Evolutionary conservation across 1,140 invertebrate genomes (phyloP), one percentile per base, ranked within the genome.

Genomic region (Laupala kohalensis): DNA sequence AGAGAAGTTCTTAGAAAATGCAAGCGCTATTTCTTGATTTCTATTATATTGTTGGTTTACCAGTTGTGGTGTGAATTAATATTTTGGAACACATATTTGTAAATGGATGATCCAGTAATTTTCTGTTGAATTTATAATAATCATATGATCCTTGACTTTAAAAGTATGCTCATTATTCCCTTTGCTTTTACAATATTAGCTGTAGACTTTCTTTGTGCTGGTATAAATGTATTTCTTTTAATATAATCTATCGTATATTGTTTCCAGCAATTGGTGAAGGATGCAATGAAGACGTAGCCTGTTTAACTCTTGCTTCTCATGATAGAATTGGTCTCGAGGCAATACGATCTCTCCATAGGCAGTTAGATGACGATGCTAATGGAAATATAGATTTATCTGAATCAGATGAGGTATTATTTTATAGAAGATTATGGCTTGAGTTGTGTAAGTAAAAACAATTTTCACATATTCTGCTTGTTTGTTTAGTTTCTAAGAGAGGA

Each of bases 331-430:
- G 93, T 30, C 87, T 95, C 77, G 93, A 96, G 78, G 94, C 94
- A 29, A 96, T 97, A 77, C 86, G 87, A 73, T 87, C 88, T 73
- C 86, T 97, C 5, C 95, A 97, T 82, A 85, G 88, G 70, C 92
- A 96, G 79, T 84, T 97, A 69, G 95, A 97, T 80, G 95, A 97
- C 79, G 95, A 97, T 84, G 91, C 91, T 70, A 94, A 96, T 86
- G 95, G 95, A 71, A 94, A 94, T 81, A 91, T 97, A 71, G 94
- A 97, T 82, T 86, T 96, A 64, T 90, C 92, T 72, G 95, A 97
- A 86, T 96, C 94, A 73, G 93, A 96, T 83, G 95, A 96, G 85
- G 94, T 96, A 85, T 86, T 74, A 64, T 24, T 15, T 53, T 71
- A 69, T 72, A 24, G 69, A 67, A 26, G n/a, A n/a, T n/a, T n/a